These are phyloP conservation scores for Heterodera schachtii DNA, from an alignment of 1,140 invertebrate species.

Conservation along the genomic window DNA sequence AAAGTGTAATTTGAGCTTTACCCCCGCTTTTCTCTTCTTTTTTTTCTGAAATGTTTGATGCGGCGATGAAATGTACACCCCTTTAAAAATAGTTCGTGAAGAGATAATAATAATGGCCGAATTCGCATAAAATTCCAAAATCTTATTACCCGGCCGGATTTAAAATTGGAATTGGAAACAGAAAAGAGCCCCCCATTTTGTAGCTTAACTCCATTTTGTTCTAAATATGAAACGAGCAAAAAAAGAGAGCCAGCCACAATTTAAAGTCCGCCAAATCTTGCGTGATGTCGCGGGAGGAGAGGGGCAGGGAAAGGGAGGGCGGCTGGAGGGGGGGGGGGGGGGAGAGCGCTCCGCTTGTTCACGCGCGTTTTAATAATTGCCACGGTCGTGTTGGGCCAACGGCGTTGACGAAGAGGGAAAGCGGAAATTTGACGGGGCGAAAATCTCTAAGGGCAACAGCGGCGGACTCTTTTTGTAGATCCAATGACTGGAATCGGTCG, in stretches of 20 bases:
- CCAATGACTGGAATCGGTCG: neutral
- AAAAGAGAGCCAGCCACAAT: neutral
- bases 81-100: neutral
- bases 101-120: neutral
- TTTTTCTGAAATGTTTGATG: neutral
- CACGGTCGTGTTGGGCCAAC: neutral
- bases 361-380: conserved; percentile 15
- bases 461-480: neutral
- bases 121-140: neutral
- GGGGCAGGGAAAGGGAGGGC: too few relatives aligned
- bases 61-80: neutral
- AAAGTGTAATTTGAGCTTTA: neutral
- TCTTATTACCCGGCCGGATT: neutral
- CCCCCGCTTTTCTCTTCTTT: neutral
- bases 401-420: neutral
- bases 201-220: neutral
- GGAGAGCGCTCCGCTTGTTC: neutral
- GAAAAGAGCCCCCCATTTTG: neutral
- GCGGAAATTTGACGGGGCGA: neutral
- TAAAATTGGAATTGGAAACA: neutral
- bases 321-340: too few relatives aligned
- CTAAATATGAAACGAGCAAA: neutral
- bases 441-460: conserved; percentile 17
- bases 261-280: neutral
- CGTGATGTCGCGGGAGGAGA: neutral